Evolutionary conservation across 2,113 vertebrate genomes (phyloP).

Genomic region (Ploceus nigricollis): DNA sequence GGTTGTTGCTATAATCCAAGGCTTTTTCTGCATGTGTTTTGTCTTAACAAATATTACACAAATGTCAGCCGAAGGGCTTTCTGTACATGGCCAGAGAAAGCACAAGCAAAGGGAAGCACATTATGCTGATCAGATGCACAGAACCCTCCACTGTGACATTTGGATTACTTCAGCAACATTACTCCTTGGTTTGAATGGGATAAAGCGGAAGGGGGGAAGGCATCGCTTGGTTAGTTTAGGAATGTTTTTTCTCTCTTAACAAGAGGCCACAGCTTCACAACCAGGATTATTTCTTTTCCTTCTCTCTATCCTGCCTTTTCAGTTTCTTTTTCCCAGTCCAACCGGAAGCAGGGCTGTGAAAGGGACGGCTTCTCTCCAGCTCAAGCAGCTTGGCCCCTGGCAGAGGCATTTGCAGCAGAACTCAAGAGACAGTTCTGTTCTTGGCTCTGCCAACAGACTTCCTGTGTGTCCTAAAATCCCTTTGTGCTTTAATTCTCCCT

Average conservation of each 20-base stretch:
- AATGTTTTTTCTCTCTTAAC: conserved; percentile 37
- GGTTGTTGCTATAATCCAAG: not conserved
- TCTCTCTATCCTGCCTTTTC: conserved; percentile 38
- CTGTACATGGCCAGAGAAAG: not conserved
- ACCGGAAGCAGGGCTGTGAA: conserved; percentile 43
- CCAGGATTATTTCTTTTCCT: conserved; percentile 38
- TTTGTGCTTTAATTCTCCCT: not conserved
- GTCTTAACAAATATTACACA: not conserved
- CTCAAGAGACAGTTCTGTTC: not conserved
- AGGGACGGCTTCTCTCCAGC: conserved; percentile 22
- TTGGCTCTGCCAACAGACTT: conserved; percentile 33
- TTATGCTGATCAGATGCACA: conserved; percentile 33
- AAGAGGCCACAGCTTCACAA: conserved; percentile 17
- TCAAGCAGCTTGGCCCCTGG: not conserved
- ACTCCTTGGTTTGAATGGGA: not conserved
- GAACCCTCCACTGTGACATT: conserved; percentile 12
- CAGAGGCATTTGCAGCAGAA: not conserved
- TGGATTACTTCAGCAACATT: conserved; percentile 61
- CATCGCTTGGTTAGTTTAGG: conserved; percentile 28
- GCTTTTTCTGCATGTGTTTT: not conserved
- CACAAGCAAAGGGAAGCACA: not conserved
- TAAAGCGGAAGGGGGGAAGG: not conserved
- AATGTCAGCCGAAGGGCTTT: not conserved
- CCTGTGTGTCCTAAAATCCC: not conserved
- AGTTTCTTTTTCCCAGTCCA: conserved; percentile 26